A percentile compares a stretch with the other conserved stretches of the same genome.
phyloP scores from a whole-genome alignment of 2,113 vertebrate genomes.

The Aspiorhynchus laticeps region DNA sequence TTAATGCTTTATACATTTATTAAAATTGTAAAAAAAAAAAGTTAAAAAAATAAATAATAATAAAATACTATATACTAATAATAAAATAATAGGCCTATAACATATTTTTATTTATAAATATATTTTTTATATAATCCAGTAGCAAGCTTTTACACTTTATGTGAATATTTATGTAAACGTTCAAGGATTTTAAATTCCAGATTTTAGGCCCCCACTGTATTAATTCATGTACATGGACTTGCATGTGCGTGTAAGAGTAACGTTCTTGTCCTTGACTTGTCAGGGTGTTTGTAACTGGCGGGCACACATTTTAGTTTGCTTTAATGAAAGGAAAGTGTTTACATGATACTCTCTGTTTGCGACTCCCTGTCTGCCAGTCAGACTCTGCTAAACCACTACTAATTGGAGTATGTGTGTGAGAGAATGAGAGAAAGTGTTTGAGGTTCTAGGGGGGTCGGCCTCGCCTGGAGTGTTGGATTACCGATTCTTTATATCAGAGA shows the following conservation, averaged over 20 bases:
- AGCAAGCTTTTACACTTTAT: not conserved
- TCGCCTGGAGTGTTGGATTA: slow-evolving; percentile 30
- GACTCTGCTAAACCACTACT: not conserved
- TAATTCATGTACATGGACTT: not conserved
- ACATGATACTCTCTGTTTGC: slow-evolving; percentile 24
- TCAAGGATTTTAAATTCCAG: not conserved
- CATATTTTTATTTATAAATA: no score
- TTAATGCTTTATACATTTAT: no score
- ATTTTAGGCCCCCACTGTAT: not conserved
- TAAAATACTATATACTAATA: no score
- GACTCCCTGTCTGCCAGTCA: not conserved
- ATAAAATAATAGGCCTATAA: no score
- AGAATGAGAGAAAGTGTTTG: slow-evolving; percentile 10
- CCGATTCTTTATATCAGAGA: not conserved
- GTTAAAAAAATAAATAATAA: no score
- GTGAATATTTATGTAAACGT: not conserved
- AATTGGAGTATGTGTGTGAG: slow-evolving; percentile 21
- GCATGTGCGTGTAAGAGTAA: not conserved
- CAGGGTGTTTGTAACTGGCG: slow-evolving; percentile 1
- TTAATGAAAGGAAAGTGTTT: slow-evolving; percentile 3
- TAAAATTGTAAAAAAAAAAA: no score
- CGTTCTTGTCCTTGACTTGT: slow-evolving; percentile 4
- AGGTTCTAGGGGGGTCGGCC: not conserved
- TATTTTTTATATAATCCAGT: not conserved
- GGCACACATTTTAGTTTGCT: not conserved